Conservation (phyloP, 2,888 invertebrate species). For the Onchidella celtica region DNA sequence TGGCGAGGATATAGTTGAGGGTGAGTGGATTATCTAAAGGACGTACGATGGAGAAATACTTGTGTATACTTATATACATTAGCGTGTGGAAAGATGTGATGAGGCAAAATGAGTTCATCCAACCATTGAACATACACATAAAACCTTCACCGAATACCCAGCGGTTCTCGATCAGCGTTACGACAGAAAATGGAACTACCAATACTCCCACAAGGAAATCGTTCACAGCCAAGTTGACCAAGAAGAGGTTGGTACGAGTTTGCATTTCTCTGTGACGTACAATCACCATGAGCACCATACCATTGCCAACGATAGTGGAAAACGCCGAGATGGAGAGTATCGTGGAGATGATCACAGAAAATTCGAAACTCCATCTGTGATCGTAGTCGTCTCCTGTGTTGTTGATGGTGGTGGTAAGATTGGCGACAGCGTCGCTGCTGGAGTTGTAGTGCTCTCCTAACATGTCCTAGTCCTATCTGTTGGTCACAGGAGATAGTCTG, state of each 20-base stretch:
- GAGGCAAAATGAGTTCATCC: conserved; percentile 79
- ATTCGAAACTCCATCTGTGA: conserved; percentile 51
- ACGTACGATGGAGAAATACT: conserved; percentile 80
- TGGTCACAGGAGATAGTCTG: too few species aligned
- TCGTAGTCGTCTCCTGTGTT: not conserved
- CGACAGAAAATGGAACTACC: conserved; percentile 80
- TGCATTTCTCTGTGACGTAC: conserved; percentile 80
- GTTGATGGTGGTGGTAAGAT: not conserved
- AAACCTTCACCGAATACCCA: conserved; percentile 78
- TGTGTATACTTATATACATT: conserved; percentile 81
- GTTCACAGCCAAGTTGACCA: conserved; percentile 80
- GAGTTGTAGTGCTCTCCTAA: not conserved
- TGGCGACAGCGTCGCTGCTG: not conserved
- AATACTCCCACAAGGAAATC: conserved; percentile 80
- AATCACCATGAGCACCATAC: conserved; percentile 81
- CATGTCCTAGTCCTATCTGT: not conserved
- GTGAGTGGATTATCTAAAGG: conserved; percentile 80
- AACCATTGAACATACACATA: conserved; percentile 80
- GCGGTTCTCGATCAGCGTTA: conserved; percentile 77
- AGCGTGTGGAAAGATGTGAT: conserved; percentile 81
- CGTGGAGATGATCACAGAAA: conserved; percentile 53
- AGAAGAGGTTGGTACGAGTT: conserved; percentile 81
- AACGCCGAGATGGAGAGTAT: conserved; percentile 76
- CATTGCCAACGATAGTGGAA: conserved; percentile 79
- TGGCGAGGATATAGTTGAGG: conserved; percentile 75